Evolutionary conservation across 2,888 invertebrate species (phyloP).

Genomic region (Fragum whitleyi): DNA sequence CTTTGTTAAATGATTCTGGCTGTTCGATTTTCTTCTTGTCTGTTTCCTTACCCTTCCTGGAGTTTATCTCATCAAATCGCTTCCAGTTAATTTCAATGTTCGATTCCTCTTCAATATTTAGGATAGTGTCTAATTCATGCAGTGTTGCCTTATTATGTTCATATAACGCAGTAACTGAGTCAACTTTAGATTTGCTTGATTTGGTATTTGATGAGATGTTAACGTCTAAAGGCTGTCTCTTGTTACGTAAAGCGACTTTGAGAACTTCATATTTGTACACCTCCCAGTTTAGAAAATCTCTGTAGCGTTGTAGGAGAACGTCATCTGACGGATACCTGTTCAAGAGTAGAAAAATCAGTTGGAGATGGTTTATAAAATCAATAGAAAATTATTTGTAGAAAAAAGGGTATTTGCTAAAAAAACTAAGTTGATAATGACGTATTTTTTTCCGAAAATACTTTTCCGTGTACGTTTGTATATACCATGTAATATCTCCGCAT

Average conservation of each 20-base stretch:
- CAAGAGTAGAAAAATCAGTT: no score
- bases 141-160: slow-evolving; percentile 13
- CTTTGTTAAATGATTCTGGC: background rate
- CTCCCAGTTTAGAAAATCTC: slow-evolving; percentile 70
- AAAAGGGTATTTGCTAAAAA: no score
- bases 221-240: background rate
- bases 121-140: background rate
- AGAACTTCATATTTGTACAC: slow-evolving; percentile 66
- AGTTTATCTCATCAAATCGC: slow-evolving; percentile 11
- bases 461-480: no score
- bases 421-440: no score
- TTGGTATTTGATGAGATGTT: background rate
- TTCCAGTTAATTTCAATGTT: background rate
- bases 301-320: slow-evolving; percentile 69
- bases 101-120: slow-evolving; percentile 4
- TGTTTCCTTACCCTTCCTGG: background rate
- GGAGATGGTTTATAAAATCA: background rate
- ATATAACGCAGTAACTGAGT: background rate
- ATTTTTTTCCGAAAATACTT: no score
- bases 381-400: background rate
- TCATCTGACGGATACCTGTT: slow-evolving; percentile 72
- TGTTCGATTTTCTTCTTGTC: background rate
- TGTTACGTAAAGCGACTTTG: background rate
- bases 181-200: no score
- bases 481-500: no score